phyloP scores from a whole-genome alignment of 2,113 vertebrate species.

The Corythaixoides concolor region DNA sequence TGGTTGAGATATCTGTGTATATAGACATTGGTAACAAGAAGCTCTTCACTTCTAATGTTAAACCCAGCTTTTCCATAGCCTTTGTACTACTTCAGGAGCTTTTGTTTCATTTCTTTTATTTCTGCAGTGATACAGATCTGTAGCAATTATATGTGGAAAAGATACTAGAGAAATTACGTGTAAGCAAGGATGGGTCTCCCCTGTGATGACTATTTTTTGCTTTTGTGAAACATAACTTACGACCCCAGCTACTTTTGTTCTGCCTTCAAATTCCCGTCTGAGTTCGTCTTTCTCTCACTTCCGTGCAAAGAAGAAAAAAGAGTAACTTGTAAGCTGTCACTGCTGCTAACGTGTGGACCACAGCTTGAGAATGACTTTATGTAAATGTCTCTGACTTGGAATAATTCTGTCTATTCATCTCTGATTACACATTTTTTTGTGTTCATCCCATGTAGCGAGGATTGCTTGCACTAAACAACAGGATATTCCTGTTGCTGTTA shows the following conservation, averaged over 20 bases:
- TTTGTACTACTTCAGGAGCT: not conserved
- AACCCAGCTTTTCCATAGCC: not conserved
- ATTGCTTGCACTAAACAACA: not conserved
- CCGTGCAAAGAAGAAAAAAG: not conserved
- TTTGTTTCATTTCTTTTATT: not conserved
- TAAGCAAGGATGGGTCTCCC: not conserved
- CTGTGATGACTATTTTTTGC: not conserved
- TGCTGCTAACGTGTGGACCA: not conserved
- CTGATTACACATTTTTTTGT: not conserved
- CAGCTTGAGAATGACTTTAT: not conserved
- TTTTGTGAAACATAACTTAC: not conserved
- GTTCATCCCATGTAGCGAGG: not conserved
- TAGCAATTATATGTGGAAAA: not conserved
- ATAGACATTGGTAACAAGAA: not conserved
- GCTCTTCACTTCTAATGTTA: not conserved
- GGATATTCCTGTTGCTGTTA: not conserved
- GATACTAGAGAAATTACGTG: not conserved
- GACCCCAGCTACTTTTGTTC: not conserved
- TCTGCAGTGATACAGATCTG: not conserved
- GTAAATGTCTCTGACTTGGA: not conserved
- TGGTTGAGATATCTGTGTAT: not conserved
- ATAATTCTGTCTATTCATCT: not conserved
- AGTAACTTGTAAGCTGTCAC: not conserved
- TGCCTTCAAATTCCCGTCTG: not conserved
- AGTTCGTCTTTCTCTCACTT: not conserved